phyloP scores from a whole-genome alignment of 30 jellyfish, hydroid and myxozoan species.

The Aurelia sp. region DNA sequence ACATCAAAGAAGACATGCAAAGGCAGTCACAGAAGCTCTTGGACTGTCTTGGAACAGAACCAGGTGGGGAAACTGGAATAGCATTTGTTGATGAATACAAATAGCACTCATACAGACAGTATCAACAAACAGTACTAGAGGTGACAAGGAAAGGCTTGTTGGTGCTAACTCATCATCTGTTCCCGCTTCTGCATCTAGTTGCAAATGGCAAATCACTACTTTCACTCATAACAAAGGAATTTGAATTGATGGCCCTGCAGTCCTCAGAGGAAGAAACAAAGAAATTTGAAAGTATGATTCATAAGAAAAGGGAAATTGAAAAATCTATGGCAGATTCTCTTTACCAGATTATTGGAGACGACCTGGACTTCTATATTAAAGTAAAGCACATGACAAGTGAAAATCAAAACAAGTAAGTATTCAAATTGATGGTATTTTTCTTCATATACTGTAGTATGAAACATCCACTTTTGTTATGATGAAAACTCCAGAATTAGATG shows the following conservation, averaged over 20 bases:
- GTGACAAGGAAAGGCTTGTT: no score
- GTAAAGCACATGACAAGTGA: slow-evolving; percentile 48
- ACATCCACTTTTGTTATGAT: background rate
- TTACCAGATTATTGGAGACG: slow-evolving; percentile 36
- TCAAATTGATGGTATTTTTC: background rate
- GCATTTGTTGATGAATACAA: background rate
- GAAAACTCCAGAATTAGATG: background rate
- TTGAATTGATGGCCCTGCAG: no score
- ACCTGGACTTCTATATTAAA: slow-evolving; percentile 23
- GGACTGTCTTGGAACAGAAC: background rate
- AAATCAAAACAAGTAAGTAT: slow-evolving; percentile 18
- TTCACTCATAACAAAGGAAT: no score
- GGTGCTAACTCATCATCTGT: no score
- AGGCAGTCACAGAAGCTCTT: background rate
- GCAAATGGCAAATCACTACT: no score
- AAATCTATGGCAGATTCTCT: slow-evolving; percentile 4
- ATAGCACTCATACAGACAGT: background rate
- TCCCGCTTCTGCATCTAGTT: no score
- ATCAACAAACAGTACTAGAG: no score
- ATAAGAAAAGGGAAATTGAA: slow-evolving; percentile 12
- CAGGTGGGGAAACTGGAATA: background rate
- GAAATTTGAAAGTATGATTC: slow-evolving; percentile 5
- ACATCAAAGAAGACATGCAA: background rate
- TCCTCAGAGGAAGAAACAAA: background rate
- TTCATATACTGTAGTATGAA: background rate